Evolutionary conservation across 2,113 vertebrate species (phyloP).

Genomic region (Nesogale talazaci): DNA sequence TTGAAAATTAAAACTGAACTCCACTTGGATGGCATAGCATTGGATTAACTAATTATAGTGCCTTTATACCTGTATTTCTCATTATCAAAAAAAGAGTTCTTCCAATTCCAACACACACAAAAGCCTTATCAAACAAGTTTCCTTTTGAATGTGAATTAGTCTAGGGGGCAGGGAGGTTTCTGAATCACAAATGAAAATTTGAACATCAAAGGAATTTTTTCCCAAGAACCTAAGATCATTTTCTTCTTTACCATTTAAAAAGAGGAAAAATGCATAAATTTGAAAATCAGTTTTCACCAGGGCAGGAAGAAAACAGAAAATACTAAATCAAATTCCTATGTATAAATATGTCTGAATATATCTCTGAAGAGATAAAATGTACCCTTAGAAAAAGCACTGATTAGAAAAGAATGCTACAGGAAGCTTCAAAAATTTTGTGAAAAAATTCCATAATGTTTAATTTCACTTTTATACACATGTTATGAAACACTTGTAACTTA

Average conservation of each 20-base stretch:
- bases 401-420: background rate
- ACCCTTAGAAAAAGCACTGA: too few relatives aligned
- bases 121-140: constrained; percentile 51
- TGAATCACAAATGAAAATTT: constrained; percentile 61
- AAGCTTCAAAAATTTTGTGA: too few relatives aligned
- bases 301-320: background rate
- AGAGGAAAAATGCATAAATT: background rate
- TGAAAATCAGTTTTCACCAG: constrained; percentile 33
- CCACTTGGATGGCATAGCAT: background rate
- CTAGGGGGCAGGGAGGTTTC: constrained; percentile 60
- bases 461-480: too few relatives aligned
- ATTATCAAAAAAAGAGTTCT: constrained; percentile 32
- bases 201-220: constrained; percentile 62
- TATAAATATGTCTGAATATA: background rate
- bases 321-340: background rate
- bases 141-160: constrained; percentile 74
- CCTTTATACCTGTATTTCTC: constrained; percentile 57
- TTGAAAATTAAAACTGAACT: background rate
- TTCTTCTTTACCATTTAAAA: constrained; percentile 13
- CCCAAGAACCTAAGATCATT: background rate
- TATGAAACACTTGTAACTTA: too few relatives aligned
- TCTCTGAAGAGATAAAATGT: background rate
- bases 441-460: too few relatives aligned
- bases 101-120: background rate
- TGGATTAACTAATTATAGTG: constrained; percentile 56